phyloP scores from a whole-genome alignment of 2,888 invertebrate species.

The Serripes groenlandicus region DNA sequence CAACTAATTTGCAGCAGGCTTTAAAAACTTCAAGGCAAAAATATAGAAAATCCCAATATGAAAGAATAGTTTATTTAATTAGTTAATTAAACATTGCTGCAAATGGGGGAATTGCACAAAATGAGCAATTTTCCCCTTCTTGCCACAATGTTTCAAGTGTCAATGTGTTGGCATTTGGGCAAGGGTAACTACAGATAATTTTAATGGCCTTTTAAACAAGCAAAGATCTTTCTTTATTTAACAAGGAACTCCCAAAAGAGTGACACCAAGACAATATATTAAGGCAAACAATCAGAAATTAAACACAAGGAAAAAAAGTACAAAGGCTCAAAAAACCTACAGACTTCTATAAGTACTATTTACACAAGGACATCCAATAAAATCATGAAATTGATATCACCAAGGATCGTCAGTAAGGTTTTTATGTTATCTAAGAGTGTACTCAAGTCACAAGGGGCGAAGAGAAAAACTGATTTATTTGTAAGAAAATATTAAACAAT shows the following conservation, averaged over 20 bases:
- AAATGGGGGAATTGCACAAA: background rate
- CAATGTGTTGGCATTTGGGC: background rate
- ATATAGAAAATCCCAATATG: no score
- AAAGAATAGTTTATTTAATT: no score
- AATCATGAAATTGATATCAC: conserved; percentile 57
- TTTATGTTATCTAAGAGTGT: background rate
- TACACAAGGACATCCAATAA: conserved; percentile 58
- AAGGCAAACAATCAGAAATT: conserved; percentile 63
- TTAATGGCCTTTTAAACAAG: no score
- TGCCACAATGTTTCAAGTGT: background rate
- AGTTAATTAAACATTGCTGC: conserved; percentile 15
- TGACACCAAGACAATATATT: conserved; percentile 54
- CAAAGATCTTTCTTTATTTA: no score
- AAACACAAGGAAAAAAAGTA: conserved; percentile 44
- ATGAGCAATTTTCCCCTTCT: background rate
- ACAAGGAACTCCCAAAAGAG: conserved; percentile 17
- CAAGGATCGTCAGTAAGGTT: conserved; percentile 10
- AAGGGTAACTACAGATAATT: no score
- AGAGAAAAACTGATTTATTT: conserved; percentile 9
- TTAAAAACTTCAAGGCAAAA: no score
- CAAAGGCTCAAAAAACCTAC: conserved; percentile 45
- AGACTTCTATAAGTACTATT: conserved; percentile 47
- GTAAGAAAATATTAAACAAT: conserved; percentile 21
- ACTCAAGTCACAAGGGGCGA: background rate
- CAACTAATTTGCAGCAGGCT: no score